Conservation (phyloP, 2,797 vertebrate genomes). For the Muscicapa comitata region DNA sequence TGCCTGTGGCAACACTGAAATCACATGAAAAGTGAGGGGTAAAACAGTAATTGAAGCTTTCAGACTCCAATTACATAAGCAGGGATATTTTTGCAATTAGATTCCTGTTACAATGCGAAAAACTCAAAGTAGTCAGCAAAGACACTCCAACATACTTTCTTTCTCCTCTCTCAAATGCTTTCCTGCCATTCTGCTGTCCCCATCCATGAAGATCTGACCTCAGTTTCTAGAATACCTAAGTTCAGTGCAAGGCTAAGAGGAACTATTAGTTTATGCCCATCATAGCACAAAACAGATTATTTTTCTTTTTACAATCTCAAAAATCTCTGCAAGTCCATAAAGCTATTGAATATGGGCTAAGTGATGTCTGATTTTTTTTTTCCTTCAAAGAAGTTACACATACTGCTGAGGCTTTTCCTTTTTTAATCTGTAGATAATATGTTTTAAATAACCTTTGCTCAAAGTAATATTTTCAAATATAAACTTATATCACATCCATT, state of each 20-base stretch:
- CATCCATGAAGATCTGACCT: not conserved
- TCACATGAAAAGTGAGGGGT: not conserved
- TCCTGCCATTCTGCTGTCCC: not conserved
- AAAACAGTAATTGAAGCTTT: not conserved
- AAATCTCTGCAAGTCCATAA: not conserved
- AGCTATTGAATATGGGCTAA: not conserved
- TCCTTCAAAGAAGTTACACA: not conserved
- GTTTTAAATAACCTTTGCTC: not conserved
- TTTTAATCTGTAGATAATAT: not conserved
- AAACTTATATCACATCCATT: not conserved
- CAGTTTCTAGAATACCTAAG: not conserved
- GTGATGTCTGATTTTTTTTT: not conserved
- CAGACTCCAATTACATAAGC: not conserved
- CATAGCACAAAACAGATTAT: not conserved
- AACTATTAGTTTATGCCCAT: not conserved
- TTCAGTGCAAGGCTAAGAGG: not conserved
- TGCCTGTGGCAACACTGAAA: constrained; percentile 74
- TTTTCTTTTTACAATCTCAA: not conserved
- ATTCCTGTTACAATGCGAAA: not conserved
- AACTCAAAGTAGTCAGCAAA: not conserved
- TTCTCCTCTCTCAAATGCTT: not conserved
- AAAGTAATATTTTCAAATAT: not conserved
- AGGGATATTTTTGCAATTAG: not conserved
- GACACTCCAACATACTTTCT: not conserved
- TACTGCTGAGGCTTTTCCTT: not conserved